phyloP scores from a whole-genome alignment of 2,888 invertebrate species.

The Protodeltote pygarga region DNA sequence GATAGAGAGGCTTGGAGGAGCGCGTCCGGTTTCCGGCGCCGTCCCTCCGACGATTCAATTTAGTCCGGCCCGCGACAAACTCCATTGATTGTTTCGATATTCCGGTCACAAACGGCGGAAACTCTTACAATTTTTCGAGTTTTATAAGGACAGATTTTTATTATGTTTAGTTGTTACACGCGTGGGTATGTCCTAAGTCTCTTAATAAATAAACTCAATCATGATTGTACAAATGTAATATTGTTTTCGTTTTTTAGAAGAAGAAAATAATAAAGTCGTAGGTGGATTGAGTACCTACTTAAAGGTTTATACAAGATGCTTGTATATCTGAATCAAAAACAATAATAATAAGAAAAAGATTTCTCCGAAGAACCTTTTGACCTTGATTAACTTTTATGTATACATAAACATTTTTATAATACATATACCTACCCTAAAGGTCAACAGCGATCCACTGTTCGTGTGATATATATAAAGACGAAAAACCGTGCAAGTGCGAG shows the following conservation, averaged over 20 bases:
- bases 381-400: too few relatives aligned
- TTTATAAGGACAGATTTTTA: constrained; percentile 49
- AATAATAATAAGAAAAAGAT: too few relatives aligned
- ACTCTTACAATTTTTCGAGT: constrained; percentile 57
- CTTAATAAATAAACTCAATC: constrained; percentile 27
- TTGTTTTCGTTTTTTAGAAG: constrained; percentile 2
- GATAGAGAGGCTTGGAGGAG: constrained; percentile 68
- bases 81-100: constrained; percentile 85
- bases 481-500: too few relatives aligned
- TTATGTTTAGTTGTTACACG: constrained; percentile 45
- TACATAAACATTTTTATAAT: too few relatives aligned
- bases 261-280: background rate
- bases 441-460: too few relatives aligned
- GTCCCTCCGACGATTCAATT: constrained; percentile 77
- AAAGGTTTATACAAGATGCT: too few relatives aligned
- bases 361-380: too few relatives aligned
- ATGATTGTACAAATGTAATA: background rate
- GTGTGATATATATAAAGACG: too few relatives aligned
- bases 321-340: too few relatives aligned
- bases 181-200: constrained; percentile 18
- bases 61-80: constrained; percentile 76
- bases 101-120: constrained; percentile 74
- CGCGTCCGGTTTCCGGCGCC: constrained; percentile 78
- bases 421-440: too few relatives aligned
- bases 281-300: background rate